Evolutionary conservation across 2,888 invertebrate genomes (phyloP), one percentile per base, ranked within the genome.

Genomic region (Catocala fraxini): DNA sequence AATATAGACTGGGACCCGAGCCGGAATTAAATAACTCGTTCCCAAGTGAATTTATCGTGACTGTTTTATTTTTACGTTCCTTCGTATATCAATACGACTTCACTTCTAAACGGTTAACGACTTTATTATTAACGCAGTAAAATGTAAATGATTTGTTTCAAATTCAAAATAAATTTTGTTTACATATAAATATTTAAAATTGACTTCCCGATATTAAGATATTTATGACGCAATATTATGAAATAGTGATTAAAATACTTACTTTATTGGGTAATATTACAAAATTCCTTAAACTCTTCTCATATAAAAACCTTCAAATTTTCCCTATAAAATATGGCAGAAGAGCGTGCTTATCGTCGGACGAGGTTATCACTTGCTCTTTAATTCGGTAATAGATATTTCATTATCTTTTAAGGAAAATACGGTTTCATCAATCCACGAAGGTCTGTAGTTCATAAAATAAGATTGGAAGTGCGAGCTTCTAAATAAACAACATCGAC

Each of bases 401-500:
- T 65, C 35, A 66, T 59, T 51, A 71, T 46, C 59, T 59, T 66
- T 69, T 58, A 60, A 47, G 56, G 46, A 59, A 56, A 68, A 60
- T 35, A 52, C 13, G 46, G 39, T 58, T 56, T 33, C 39, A 13
- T 68, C 25, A 49, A 54, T 59, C 59, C 42, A 46, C 46, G 34
- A 55, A 56, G 59, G 47, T 63, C 53, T 59, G 64, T 71, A 65
- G 46, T 63, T 51, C 53, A 70, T 67, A 66, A 75, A 71, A 68
- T 46, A 61, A 48, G 60, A 69, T 68, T 60, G 66, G 55, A 74
- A 75, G 63, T 68, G 65, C 53, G 63, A 68, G 65, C 66, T 65
- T 64, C 68, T 76, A 73, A 82, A 79, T 75, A 82, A 83, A 83
- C 79, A 79, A 77, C 70, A 68, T 56, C 62, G 73, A 77, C 75